Conservation (phyloP, 1,140 invertebrate genomes). For the Leptonema lineaticorne region DNA sequence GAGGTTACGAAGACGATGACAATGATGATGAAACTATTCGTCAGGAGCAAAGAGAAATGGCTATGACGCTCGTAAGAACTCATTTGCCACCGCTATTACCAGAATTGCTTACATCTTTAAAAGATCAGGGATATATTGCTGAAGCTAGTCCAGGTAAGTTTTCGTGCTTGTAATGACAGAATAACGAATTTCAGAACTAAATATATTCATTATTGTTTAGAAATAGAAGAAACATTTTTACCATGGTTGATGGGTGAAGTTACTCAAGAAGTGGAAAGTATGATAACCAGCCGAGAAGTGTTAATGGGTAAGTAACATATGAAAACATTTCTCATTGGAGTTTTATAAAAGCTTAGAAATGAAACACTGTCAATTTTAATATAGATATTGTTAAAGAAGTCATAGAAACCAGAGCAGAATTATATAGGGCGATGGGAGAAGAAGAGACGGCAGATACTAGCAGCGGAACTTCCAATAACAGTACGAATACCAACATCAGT, state of each 20-base stretch:
- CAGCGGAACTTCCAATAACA: background rate
- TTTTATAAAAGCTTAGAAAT: background rate
- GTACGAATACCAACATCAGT: background rate
- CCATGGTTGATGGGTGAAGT: slow-evolving; percentile 87
- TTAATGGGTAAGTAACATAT: slow-evolving; percentile 62
- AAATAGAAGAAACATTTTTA: slow-evolving; percentile 78
- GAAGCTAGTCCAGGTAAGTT: slow-evolving; percentile 42
- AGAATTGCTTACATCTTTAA: slow-evolving; percentile 75
- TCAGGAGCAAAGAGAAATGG: slow-evolving; percentile 69
- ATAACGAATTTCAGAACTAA: too few relatives aligned
- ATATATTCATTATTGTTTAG: slow-evolving; percentile 48
- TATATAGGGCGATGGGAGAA: slow-evolving; percentile 51
- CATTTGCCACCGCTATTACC: slow-evolving; percentile 84
- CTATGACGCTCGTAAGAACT: slow-evolving; percentile 76
- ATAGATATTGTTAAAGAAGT: slow-evolving; percentile 74
- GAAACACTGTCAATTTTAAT: background rate
- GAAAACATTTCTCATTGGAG: slow-evolving; percentile 1
- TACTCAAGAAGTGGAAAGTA: slow-evolving; percentile 72
- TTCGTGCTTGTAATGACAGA: background rate
- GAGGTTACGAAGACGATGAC: slow-evolving; percentile 8
- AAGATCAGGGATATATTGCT: slow-evolving; percentile 72
- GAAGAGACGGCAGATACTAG: slow-evolving; percentile 27
- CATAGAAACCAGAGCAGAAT: slow-evolving; percentile 67
- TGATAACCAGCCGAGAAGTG: slow-evolving; percentile 75
- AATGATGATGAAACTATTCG: slow-evolving; percentile 7